Evolutionary conservation across 2,797 vertebrate genomes (phyloP).

Genomic region (Gadopsis bispinosus): DNA sequence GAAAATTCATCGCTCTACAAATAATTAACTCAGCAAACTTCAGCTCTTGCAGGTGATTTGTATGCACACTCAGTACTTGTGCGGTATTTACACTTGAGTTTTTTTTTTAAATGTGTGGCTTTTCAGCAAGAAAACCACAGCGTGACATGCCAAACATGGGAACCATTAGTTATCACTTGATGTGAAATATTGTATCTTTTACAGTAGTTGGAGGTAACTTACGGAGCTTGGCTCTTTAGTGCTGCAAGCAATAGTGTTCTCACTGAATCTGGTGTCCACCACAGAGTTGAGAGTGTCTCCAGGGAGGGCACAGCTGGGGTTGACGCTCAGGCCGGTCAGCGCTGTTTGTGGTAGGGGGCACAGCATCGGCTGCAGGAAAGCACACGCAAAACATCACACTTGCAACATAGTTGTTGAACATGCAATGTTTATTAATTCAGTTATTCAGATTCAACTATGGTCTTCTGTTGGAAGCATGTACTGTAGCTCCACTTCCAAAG

Average conservation of each 20-base stretch:
- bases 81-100: neutral
- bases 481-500: neutral
- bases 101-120: neutral
- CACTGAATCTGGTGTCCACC: constrained; percentile 86
- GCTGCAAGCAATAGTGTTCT: constrained; percentile 74
- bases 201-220: constrained; percentile 65
- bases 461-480: neutral
- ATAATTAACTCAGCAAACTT: constrained; percentile 31
- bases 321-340: constrained; percentile 87
- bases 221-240: constrained; percentile 86
- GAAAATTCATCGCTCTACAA: constrained; percentile 24
- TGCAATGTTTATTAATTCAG: neutral
- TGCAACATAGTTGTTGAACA: neutral
- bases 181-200: neutral
- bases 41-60: constrained; percentile 13
- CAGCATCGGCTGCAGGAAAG: constrained; percentile 79
- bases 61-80: constrained; percentile 8
- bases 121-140: neutral
- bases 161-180: neutral
- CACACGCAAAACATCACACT: constrained; percentile 8
- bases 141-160: neutral
- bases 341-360: constrained; percentile 89
- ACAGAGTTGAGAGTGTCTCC: constrained; percentile 93
- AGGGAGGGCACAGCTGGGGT: constrained; percentile 91
- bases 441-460: neutral